Evolutionary conservation across 2,113 vertebrate species (phyloP).

Genomic region (Setophaga kirtlandii): DNA sequence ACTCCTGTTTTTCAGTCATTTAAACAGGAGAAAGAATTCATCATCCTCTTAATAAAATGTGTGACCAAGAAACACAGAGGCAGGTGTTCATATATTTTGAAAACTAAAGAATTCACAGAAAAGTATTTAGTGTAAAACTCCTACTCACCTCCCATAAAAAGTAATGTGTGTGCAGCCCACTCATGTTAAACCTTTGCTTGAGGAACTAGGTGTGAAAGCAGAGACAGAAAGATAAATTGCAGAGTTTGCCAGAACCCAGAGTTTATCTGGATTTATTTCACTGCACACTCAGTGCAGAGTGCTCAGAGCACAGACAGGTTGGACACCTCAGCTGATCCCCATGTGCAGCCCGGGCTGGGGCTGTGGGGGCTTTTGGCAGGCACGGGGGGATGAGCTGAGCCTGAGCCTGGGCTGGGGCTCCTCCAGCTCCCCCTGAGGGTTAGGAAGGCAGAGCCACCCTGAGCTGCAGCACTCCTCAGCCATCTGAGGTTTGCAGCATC

Average conservation of each 20-base stretch:
- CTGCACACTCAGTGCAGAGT: not conserved
- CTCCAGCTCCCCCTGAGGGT: not conserved
- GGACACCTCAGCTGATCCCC: not conserved
- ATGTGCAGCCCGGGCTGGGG: rapidly evolving
- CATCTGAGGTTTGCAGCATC: not conserved
- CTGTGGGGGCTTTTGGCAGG: not conserved
- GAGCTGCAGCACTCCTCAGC: not conserved
- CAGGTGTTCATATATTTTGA: slow-evolving; percentile 9
- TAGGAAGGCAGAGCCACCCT: not conserved
- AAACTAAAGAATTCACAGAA: not conserved
- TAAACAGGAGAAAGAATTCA: slow-evolving; percentile 37
- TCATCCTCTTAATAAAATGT: not conserved
- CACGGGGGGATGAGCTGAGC: rapidly evolving
- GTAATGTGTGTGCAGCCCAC: not conserved
- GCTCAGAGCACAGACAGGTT: not conserved
- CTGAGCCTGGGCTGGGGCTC: not conserved
- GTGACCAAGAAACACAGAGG: not conserved
- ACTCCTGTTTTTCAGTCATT: slow-evolving; percentile 19
- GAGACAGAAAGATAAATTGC: not conserved
- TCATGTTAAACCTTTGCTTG: not conserved
- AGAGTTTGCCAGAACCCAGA: not conserved
- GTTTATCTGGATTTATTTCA: not conserved
- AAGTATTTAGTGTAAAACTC: not conserved
- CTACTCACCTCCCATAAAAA: not conserved
- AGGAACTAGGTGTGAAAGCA: not conserved